Base-by-base conservation (phyloP, 2,113 vertebrate genomes). In the Pomatostomus ruficeps region DNA sequence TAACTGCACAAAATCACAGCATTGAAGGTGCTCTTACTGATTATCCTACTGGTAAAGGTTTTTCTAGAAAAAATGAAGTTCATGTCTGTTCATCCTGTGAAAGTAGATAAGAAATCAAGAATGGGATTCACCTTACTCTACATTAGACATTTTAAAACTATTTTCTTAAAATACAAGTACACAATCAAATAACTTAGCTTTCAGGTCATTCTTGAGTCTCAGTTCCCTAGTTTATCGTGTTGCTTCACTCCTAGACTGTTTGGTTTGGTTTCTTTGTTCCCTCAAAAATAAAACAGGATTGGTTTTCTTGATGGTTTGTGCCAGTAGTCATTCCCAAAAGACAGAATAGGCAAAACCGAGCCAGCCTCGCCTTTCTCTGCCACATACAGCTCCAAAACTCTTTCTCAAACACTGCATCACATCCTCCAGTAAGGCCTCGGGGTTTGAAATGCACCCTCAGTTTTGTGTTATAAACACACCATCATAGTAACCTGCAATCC, bases 391-490 rank as follows among this genome's bases (percentile, higher is more conserved):
- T 87, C 65, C 52, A 82, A 67, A 94, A 59, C 45, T 52, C 24
- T 67, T 93, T 68, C 31, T 68, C 55, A 89, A 81, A 55, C 36
- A 6, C n/a, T 52, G 16, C 20, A 45, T 75, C 67, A 51, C 25
- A 36, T 29, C 38, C 57, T 78, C 15, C 36, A 87, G 40, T 14
- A 36, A 63, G 65, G 31, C 65, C 52, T 48, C 23, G 7, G 58
- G 28, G 10, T 51, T 29, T 29, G 52, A 89, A 82, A 51, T 17
- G 7, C 11, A 68, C 66, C 81, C 57, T 88, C 70, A 93, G 77
- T 91, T 94, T 91, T 11, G 7, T 95, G 36, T 82, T 88, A 65
- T 79, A 89, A 96, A 93, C 78, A 88, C 18, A 49, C 29, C n/a
- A 29, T 51, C 57, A 45, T 3, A 42, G 45, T 24, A 93, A 91